phyloP scores from a whole-genome alignment of 2,888 invertebrate species.

The Periphyllus acericola region DNA sequence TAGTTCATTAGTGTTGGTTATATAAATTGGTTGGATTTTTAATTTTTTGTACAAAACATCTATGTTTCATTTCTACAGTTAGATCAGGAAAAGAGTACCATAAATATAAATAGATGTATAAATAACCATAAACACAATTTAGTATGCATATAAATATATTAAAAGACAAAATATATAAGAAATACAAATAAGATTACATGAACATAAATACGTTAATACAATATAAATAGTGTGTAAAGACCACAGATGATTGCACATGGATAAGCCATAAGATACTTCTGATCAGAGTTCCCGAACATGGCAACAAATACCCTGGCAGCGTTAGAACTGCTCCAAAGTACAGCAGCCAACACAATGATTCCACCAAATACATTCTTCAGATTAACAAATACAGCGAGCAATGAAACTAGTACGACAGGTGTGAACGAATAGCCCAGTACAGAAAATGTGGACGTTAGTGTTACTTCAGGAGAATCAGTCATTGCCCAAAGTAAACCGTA shows the following conservation, averaged over 20 bases:
- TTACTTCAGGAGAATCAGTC: slow-evolving; percentile 78
- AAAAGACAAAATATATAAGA: slow-evolving; percentile 34
- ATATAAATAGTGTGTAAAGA: slow-evolving; percentile 89
- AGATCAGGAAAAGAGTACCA: no score
- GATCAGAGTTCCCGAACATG: slow-evolving; percentile 87
- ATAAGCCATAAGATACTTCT: slow-evolving; percentile 87
- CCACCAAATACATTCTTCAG: slow-evolving; percentile 80
- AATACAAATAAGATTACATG: slow-evolving; percentile 9
- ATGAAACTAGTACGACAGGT: slow-evolving; percentile 89
- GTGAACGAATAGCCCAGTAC: slow-evolving; percentile 93
- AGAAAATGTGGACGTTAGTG: slow-evolving; percentile 82
- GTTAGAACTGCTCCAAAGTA: slow-evolving; percentile 90
- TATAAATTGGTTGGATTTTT: no score
- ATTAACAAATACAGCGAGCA: slow-evolving; percentile 79
- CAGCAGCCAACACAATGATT: slow-evolving; percentile 75
- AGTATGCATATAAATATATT: slow-evolving; percentile 39
- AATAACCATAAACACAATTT: slow-evolving; percentile 32
- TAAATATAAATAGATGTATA: no score
- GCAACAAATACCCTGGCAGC: slow-evolving; percentile 92
- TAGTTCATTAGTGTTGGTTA: no score
- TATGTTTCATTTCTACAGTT: no score
- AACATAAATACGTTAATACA: slow-evolving; percentile 75
- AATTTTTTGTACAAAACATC: no score
- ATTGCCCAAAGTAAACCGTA: slow-evolving; percentile 86
- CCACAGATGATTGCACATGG: slow-evolving; percentile 93